phyloP scores from a whole-genome alignment of 2,888 invertebrate species.

The Augiades crinisus region DNA sequence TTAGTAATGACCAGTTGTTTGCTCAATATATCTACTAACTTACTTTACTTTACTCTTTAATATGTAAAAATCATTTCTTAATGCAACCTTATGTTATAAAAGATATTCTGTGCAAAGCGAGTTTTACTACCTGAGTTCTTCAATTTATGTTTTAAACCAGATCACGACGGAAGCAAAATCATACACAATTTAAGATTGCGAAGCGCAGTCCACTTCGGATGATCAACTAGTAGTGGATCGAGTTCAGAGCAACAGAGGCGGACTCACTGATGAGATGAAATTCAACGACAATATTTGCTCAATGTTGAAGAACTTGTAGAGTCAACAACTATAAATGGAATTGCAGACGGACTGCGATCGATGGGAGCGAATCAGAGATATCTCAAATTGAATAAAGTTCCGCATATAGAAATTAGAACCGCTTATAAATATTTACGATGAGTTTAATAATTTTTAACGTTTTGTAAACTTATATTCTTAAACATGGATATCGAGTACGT shows the following conservation, averaged over 20 bases:
- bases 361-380: background rate
- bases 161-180: no score
- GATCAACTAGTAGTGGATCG: conserved; percentile 5
- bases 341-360: background rate
- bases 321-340: conserved; percentile 5
- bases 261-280: conserved; percentile 13
- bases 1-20: no score
- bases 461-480: no score
- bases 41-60: no score
- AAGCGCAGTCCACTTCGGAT: background rate
- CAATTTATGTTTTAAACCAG: no score
- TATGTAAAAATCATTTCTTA: no score
- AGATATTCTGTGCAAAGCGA: no score
- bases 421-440: background rate
- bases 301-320: background rate
- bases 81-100: no score
- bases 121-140: no score
- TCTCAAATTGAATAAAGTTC: background rate
- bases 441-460: no score
- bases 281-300: conserved; percentile 19
- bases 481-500: no score
- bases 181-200: background rate
- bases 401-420: background rate
- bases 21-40: no score
- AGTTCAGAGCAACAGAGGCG: background rate